Conservation (phyloP, 1,140 invertebrate species). For the Bombus difficillimus region DNA sequence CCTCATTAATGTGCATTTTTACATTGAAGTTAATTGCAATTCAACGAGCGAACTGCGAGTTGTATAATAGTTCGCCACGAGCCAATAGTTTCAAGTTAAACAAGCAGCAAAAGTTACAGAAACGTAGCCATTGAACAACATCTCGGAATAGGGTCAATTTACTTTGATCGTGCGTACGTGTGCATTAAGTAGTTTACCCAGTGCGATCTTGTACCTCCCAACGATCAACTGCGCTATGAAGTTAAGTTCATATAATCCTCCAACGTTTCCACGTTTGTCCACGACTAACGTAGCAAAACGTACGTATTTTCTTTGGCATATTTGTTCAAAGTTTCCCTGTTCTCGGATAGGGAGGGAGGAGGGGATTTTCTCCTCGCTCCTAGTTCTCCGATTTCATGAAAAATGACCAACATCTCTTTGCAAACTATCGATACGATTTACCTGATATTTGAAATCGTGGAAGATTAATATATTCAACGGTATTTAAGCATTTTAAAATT, state of each 20-base stretch:
- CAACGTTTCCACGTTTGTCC: constrained; percentile 4
- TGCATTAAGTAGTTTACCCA: constrained; percentile 31
- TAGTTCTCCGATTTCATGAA: background rate
- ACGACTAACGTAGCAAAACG: background rate
- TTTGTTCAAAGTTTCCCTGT: background rate
- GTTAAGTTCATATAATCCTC: constrained; percentile 20
- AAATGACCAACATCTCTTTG: background rate
- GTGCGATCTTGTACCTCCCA: constrained; percentile 3
- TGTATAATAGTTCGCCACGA: background rate
- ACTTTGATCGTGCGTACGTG: constrained; percentile 31
- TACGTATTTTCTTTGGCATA: background rate
- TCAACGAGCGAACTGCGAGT: background rate
- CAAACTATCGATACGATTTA: too few relatives aligned
- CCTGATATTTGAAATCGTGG: background rate
- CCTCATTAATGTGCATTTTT: background rate
- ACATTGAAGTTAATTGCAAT: background rate
- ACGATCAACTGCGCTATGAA: background rate
- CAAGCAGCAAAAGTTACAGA: constrained; percentile 15
- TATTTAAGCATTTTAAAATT: background rate
- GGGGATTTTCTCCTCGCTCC: too few relatives aligned
- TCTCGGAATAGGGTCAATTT: constrained; percentile 24
- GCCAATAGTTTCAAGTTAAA: constrained; percentile 6
- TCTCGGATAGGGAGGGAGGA: fast-evolving
- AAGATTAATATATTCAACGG: background rate
- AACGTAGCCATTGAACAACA: constrained; percentile 15